Evolutionary conservation across 2,113 vertebrate species (phyloP), one percentile per base, ranked within the genome.

Genomic region (Zingel zingel): DNA sequence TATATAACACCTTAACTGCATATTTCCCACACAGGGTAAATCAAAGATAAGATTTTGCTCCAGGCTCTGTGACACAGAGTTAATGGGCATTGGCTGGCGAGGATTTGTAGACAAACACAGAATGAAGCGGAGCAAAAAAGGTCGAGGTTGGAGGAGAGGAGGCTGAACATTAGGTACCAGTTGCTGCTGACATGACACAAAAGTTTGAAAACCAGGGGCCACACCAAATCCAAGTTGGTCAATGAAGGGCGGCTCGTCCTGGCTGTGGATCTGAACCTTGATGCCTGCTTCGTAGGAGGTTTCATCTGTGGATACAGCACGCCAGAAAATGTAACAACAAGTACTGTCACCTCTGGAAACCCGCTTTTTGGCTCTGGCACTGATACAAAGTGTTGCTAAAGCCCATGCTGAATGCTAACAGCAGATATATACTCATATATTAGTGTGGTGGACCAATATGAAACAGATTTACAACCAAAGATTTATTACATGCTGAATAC

Each of bases 121-220:
- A 87, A 81, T 81, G 81, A 89, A 79, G 85, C 68, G 48, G 63
- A 72, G 76, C 78, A 59, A 82, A 33, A 77, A 47, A 53, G 14
- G 69, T 68, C 1, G 48, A 74, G 71, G 82, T 83, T 21, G 81
- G 51, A 36, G 75, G 64, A 74, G 66, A 82, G 54, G 86, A 93
- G 85, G 91, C 82, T 74, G 82, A 93, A 88, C 45, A 1, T 92
- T 88, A 90, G 88, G 88, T 96, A 96, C 96, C 95, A 95, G 94
- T 95, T 96, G 96, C 88, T 96, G 95, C 90, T 96, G 96, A 92
- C 95, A 95, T 91, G 95, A 96, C 89, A 95, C 98, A 25, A 99
- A 99, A 57, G 98, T 99, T 96, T 99, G 96, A 95, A 96, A 96
- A 87, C 96, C 95, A 83, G 95, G 96, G 74, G 96, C 94, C 89